These are phyloP conservation scores for Boloria euphrosyne DNA, from an alignment of 2,888 invertebrate species.

Conservation along the genomic window DNA sequence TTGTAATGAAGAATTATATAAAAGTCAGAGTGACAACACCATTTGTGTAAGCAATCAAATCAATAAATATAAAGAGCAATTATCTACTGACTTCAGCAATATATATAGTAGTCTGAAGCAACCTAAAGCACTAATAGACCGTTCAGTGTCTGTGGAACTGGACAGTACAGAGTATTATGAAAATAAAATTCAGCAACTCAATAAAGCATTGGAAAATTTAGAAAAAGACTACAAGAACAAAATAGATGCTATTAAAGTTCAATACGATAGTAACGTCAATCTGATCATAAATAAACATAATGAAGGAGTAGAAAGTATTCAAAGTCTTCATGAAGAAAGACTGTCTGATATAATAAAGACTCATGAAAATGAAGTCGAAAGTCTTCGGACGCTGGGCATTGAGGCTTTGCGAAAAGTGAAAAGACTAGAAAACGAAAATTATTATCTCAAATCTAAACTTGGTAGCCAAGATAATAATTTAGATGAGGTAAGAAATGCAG, in stretches of 20 bases:
- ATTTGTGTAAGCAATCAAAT: slow-evolving; percentile 34
- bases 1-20: slow-evolving; percentile 43
- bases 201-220: slow-evolving; percentile 58
- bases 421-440: slow-evolving; percentile 68
- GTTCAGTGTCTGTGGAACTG: slow-evolving; percentile 54
- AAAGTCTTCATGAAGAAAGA: slow-evolving; percentile 78
- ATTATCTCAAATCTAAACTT: slow-evolving; percentile 54
- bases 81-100: slow-evolving; percentile 23
- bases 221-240: slow-evolving; percentile 69
- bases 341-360: slow-evolving; percentile 71
- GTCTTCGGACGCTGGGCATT: slow-evolving; percentile 70
- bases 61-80: slow-evolving; percentile 23
- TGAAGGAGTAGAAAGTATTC: slow-evolving; percentile 79
- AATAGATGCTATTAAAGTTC: slow-evolving; percentile 73
- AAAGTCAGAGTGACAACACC: slow-evolving; percentile 53
- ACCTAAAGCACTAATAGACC: slow-evolving; percentile 27
- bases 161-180: slow-evolving; percentile 58
- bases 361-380: slow-evolving; percentile 79
- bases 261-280: slow-evolving; percentile 80
- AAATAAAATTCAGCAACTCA: slow-evolving; percentile 57
- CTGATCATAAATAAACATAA: slow-evolving; percentile 78
- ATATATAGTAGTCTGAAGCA: slow-evolving; percentile 13
- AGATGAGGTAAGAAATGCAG: slow-evolving; percentile 52
- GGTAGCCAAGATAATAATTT: slow-evolving; percentile 43
- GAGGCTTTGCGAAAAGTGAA: slow-evolving; percentile 73